Conservation (phyloP, 2,113 vertebrate species). For the Lota lota region DNA sequence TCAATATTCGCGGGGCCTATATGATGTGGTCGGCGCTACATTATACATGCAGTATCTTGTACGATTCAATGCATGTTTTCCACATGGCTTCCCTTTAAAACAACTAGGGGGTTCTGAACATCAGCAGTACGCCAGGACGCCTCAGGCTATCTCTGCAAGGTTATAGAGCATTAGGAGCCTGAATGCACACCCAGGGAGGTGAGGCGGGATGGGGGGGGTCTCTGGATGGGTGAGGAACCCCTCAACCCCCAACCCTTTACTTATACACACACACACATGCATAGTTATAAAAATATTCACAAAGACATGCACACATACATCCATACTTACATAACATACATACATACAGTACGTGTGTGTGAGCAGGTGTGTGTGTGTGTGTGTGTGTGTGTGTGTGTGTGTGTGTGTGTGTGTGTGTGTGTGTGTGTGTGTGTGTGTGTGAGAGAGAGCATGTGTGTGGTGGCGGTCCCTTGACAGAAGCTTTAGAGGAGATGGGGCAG, state of each 20-base stretch:
- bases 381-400: background rate
- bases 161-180: conserved; percentile 65
- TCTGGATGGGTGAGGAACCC: conserved; percentile 14
- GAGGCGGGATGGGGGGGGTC: conserved; percentile 10
- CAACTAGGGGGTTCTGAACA: conserved; percentile 54
- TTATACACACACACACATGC: conserved; percentile 7
- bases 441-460: background rate
- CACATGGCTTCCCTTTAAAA: conserved; percentile 63
- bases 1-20: conserved; percentile 55
- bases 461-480: conserved; percentile 33
- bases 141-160: conserved; percentile 65
- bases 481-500: conserved; percentile 25
- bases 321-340: background rate
- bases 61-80: conserved; percentile 72
- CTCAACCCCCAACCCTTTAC: conserved; percentile 6
- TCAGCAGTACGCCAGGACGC: conserved; percentile 59
- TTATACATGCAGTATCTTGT: conserved; percentile 72
- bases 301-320: background rate
- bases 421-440: no score
- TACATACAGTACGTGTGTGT: no score
- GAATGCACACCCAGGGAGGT: conserved; percentile 54
- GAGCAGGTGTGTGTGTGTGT: no score
- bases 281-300: background rate
- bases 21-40: conserved; percentile 56
- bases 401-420: background rate